Percentiles rank a stretch among this genome's conserved stretches.
Conservation (phyloP, 2,888 invertebrate species). For the Penaeus monodon region DNA sequence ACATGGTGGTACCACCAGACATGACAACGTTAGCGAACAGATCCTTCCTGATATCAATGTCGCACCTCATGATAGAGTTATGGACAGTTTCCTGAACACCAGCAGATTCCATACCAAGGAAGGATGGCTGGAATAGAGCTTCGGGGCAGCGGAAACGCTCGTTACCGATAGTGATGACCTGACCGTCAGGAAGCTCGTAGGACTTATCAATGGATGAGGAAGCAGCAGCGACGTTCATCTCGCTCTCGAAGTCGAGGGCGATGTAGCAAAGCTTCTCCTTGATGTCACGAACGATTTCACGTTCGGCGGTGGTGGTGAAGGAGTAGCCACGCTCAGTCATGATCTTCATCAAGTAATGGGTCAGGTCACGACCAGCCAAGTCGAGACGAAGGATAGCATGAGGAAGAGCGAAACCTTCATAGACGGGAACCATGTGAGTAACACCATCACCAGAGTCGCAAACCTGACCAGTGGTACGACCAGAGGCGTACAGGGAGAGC, state of each 20-base stretch:
- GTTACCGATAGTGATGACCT: slow-evolving; percentile 90
- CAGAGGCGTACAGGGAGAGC: no score
- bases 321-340: slow-evolving; percentile 76
- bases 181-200: slow-evolving; percentile 91
- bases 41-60: slow-evolving; percentile 75
- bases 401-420: no score
- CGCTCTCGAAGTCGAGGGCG: slow-evolving; percentile 59
- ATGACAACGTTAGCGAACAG: slow-evolving; percentile 67
- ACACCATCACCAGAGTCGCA: no score
- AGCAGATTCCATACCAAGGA: slow-evolving; percentile 77
- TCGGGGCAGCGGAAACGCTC: slow-evolving; percentile 81
- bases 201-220: background rate
- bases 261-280: slow-evolving; percentile 64
- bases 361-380: no score
- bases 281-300: slow-evolving; percentile 64
- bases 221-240: slow-evolving; percentile 40
- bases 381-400: no score
- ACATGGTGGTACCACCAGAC: slow-evolving; percentile 65
- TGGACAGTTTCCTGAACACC: slow-evolving; percentile 84
- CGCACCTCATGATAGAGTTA: slow-evolving; percentile 89
- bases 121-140: slow-evolving; percentile 49
- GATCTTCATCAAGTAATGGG: slow-evolving; percentile 84
- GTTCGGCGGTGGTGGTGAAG: slow-evolving; percentile 62
- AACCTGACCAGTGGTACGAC: no score
- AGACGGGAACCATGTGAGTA: no score